These are phyloP conservation scores for Glyphotaelius pellucidus DNA, from an alignment of 2,888 invertebrate genomes.

Conservation along the genomic window DNA sequence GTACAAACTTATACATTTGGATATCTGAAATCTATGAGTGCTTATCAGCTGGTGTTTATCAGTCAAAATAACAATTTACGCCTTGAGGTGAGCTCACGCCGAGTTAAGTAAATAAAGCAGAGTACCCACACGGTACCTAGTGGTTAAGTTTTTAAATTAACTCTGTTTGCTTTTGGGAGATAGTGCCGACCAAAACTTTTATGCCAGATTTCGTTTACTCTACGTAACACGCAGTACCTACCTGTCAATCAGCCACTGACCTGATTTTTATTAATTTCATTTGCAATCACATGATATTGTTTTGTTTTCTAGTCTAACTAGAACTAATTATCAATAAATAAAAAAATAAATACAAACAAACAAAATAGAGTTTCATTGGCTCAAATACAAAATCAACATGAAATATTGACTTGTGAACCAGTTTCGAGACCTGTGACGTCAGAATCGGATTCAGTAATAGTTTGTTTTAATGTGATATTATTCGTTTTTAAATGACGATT, in stretches of 20 bases:
- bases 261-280: neutral
- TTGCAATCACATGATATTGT: no score
- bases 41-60: constrained; percentile 23
- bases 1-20: constrained; percentile 5
- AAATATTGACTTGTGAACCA: no score
- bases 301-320: no score
- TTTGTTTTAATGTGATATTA: no score
- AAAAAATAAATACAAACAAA: no score
- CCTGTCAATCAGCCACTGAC: neutral
- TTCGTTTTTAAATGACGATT: no score
- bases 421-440: no score
- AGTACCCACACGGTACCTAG: neutral
- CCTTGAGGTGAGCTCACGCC: neutral
- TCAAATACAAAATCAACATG: no score
- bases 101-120: neutral
- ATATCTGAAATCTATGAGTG: neutral
- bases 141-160: neutral
- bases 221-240: neutral
- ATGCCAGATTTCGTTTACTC: neutral
- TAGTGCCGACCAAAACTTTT: neutral
- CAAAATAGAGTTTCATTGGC: no score
- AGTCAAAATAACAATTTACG: neutral
- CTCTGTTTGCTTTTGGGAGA: neutral
- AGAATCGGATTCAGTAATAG: no score
- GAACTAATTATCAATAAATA: no score